Base-by-base conservation (phyloP, 2,888 invertebrate species). In the Rhagophthalmus giganteus region DNA sequence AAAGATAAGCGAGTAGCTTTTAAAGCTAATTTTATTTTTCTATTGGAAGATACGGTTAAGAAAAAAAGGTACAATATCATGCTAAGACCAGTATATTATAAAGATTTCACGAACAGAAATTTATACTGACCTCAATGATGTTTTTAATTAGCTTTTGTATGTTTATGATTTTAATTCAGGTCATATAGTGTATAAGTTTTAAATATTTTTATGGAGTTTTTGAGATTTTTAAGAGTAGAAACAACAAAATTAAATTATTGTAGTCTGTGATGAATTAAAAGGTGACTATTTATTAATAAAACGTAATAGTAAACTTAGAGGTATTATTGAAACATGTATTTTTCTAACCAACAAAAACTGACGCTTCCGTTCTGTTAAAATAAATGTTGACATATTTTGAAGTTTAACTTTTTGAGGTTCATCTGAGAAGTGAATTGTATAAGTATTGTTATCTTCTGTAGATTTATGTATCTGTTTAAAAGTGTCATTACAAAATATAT, bases 211-310 rank as follows among this genome's bases (percentile, higher is more conserved):
- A 38, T 27, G 10, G 46, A 25, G 13, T 45, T 31, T 40, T 46
- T 35, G 49, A 54, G 47, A 53, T 55, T 55, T 52, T 54, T 54
- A 54, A 54, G 34, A 31, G 39, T 57, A 48, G 51, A 56, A 55
- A 48, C 49, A 55, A 63, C 65, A 68, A 67, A 67, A 67, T 64
- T 63, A 65, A 67, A 67, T 65, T 66, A 66, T 65, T 72, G 73
- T 74, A 74, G 74, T 73, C 74, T 74, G 74, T 74, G 74, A 74
- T 74, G 71, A 72, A 70, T 63, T 67, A 70, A 66, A 73, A 72
- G 74, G 74, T 74, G 74, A 73, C 74, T 74, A 73, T 73, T 74
- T 72, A 73, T 73, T 72, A 66, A 69, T 68, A 58, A 70, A 70
- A 62, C 59, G 64, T 69, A 67, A 64, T 67, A 53, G 68, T 67